These are phyloP conservation scores for Glaucopsyche alexis DNA, from an alignment of 2,888 invertebrate species.

Conservation along the genomic window DNA sequence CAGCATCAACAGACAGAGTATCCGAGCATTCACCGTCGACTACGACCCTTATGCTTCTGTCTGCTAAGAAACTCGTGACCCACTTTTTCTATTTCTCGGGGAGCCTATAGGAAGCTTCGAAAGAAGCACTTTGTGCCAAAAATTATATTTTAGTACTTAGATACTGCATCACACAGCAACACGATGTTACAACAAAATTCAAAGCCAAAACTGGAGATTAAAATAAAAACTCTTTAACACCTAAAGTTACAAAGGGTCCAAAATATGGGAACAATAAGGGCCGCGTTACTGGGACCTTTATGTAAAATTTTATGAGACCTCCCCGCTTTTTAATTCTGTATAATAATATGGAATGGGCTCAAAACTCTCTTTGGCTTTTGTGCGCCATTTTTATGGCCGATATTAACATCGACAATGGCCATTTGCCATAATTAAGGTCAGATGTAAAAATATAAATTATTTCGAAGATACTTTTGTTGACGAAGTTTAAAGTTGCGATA, in stretches of 20 bases:
- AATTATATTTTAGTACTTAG: too few species aligned
- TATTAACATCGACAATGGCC: conserved; percentile 24
- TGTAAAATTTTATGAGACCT: conserved; percentile 22
- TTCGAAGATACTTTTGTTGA: conserved; percentile 3
- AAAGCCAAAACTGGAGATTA: neutral
- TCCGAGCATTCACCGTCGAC: too few species aligned
- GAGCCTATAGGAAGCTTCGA: too few species aligned
- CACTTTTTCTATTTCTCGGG: too few species aligned
- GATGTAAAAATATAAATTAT: conserved; percentile 15
- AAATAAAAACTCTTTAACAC: neutral
- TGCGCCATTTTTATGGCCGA: conserved; percentile 22
- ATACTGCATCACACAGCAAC: too few species aligned
- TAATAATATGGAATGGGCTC: conserved; percentile 13
- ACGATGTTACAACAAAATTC: neutral
- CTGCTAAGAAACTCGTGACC: too few species aligned
- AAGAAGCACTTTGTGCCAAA: too few species aligned
- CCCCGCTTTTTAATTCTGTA: conserved; percentile 24
- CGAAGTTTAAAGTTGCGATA: neutral
- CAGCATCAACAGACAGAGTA: too few species aligned
- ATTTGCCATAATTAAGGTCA: conserved; percentile 25
- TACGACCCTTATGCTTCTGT: too few species aligned
- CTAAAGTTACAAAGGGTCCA: conserved; percentile 17
- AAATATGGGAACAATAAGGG: conserved; percentile 22
- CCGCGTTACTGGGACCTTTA: conserved; percentile 1
- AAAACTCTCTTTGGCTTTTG: conserved; percentile 14